phyloP scores from a whole-genome alignment of 64 coral and sea anemone species.

The Cladopsammia gracilis region DNA sequence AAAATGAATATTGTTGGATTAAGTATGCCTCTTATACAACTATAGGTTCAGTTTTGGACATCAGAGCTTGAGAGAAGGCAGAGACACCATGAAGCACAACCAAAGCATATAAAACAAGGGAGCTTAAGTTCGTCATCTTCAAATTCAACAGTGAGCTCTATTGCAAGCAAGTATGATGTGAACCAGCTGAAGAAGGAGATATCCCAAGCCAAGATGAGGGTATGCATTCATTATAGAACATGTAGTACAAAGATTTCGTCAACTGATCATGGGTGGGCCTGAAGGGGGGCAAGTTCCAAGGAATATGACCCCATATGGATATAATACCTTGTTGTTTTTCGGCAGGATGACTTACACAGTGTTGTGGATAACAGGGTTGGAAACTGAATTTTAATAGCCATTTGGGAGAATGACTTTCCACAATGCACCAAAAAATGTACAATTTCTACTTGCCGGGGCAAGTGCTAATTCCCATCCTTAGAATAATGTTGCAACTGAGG shows the following conservation, averaged over 20 bases:
- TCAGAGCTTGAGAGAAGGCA: constrained; percentile 86
- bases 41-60: constrained; percentile 78
- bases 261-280: no score
- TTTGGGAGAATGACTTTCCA: no score
- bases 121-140: constrained; percentile 84
- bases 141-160: constrained; percentile 70
- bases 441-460: no score
- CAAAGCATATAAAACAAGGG: constrained; percentile 76
- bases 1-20: not conserved
- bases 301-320: no score
- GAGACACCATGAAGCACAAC: constrained; percentile 22
- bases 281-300: no score
- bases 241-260: not conserved
- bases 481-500: no score
- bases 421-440: no score
- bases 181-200: constrained; percentile 88
- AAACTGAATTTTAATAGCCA: no score
- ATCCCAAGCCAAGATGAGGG: constrained; percentile 84
- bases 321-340: no score
- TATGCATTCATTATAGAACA: constrained; percentile 3
- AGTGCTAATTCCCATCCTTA: no score
- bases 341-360: no score
- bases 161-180: constrained; percentile 86
- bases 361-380: no score
- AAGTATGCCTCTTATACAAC: not conserved